Evolutionary conservation across 2,888 invertebrate genomes (phyloP).

Genomic region (Dione vanillae): DNA sequence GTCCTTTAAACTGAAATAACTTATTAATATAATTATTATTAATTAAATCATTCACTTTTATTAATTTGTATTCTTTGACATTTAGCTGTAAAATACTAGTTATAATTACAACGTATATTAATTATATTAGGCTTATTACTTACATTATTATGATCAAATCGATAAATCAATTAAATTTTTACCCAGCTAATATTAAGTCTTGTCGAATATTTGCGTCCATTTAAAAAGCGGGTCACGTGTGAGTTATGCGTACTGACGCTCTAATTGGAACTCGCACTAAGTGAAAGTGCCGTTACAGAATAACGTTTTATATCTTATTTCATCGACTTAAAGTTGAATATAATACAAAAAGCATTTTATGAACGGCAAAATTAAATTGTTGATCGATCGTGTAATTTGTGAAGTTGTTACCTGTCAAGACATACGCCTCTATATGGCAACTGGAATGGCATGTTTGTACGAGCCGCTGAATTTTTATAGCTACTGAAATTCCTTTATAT

Average conservation of each 20-base stretch:
- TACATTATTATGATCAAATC: neutral
- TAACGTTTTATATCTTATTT: slow-evolving; percentile 30
- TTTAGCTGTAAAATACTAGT: too few relatives aligned
- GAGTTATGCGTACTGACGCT: slow-evolving; percentile 45
- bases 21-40: too few relatives aligned
- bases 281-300: slow-evolving; percentile 8
- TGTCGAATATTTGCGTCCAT: slow-evolving; percentile 26
- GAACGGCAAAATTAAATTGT: slow-evolving; percentile 25
- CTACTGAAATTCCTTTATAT: slow-evolving; percentile 26
- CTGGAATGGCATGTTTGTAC: slow-evolving; percentile 39
- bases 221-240: slow-evolving; percentile 47
- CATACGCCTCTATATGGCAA: slow-evolving; percentile 45
- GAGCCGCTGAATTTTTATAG: slow-evolving; percentile 33
- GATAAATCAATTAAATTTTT: neutral
- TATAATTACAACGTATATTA: neutral
- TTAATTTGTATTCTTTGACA: too few relatives aligned
- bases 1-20: too few relatives aligned
- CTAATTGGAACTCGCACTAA: slow-evolving; percentile 45
- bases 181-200: slow-evolving; percentile 5
- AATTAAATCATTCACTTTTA: too few relatives aligned
- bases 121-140: neutral
- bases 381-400: slow-evolving; percentile 49
- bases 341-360: slow-evolving; percentile 7
- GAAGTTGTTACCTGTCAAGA: slow-evolving; percentile 46
- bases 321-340: slow-evolving; percentile 32